phyloP scores from a whole-genome alignment of 2,797 vertebrate species.

The Alexandromys oeconomus region DNA sequence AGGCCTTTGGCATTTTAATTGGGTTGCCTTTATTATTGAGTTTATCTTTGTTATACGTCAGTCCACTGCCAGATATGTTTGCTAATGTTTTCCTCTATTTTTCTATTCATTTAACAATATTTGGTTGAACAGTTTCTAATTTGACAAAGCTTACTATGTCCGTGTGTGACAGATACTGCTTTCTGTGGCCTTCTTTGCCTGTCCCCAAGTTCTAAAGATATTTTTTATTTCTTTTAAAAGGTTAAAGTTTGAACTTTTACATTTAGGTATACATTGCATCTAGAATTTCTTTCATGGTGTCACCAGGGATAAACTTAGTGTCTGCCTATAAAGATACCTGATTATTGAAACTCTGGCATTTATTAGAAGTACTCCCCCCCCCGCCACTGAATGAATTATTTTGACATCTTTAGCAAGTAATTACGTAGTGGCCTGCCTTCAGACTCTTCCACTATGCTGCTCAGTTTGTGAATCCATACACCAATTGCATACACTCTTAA shows the following conservation, averaged over 20 bases:
- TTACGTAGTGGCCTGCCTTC: not conserved
- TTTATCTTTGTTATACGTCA: not conserved
- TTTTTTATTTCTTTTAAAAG: not conserved
- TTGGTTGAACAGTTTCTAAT: not conserved
- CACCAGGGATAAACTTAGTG: not conserved
- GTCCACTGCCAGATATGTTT: not conserved
- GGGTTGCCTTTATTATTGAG: not conserved
- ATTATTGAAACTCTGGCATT: not conserved
- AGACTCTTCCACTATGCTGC: not conserved
- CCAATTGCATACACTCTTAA: not conserved
- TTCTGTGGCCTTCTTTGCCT: constrained; percentile 10
- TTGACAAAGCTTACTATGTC: not conserved
- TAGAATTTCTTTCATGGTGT: not conserved
- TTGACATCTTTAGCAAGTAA: not conserved
- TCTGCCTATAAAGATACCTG: not conserved
- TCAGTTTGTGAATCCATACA: not conserved
- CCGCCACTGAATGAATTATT: not conserved
- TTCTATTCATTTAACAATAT: constrained; percentile 10
- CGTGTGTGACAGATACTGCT: not conserved
- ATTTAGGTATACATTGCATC: not conserved
- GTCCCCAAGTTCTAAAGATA: not conserved
- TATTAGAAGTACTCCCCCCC: not conserved
- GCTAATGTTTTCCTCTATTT: not conserved
- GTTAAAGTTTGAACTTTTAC: not conserved
- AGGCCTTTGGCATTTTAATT: constrained; percentile 14